Evolutionary conservation across 2,888 invertebrate species (phyloP), one percentile per base, ranked within the genome.

Genomic region (Galeopsomyia nigrocyanea): DNA sequence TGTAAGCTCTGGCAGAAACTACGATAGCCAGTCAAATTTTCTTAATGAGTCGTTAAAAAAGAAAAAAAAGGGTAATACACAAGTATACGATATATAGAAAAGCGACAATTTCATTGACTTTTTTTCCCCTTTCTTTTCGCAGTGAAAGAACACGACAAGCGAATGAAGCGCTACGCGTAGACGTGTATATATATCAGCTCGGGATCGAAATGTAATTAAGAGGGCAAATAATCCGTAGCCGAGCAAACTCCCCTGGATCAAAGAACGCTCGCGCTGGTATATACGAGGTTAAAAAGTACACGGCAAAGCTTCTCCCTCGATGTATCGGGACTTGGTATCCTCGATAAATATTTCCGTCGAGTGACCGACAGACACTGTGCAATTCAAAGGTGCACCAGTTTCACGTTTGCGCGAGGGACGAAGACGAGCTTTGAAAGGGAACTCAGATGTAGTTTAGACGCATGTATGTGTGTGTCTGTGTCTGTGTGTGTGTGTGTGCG

Each of bases 261-360:
- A 84, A 84, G 84, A 82, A 81, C 80, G 78, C 76, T 49, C 13
- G 39, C 46, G 16, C 60, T 3, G 13, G 10, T 14, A n/a, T n/a
- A n/a, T n/a, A 16, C 46, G 63, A 14, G 51, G 46, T 16, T 60
- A 63, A 67, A 71, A 71, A 67, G 62, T 62, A 67, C 13, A 39
- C 5, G 13, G 7, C 7, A 13, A 39, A 7, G 5, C 26, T 31
- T 26, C 55, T 53, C 49, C 22, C 39, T 39, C n/a, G 60, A 22
- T 46, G 31, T 47, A 55, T 51, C 72, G 62, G 66, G 69, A 47
- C 56, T 66, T 63, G 26, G 26, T 26, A 66, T 70, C 79, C 82
- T 86, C 82, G 84, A 84, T 85, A 85, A 86, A 86, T 85, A 86
- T 86, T 85, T 84, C 82, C 82, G 82, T 83, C 83, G 82, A 85